Conservation (phyloP, 2,113 vertebrate genomes). For the Nibea albiflora region DNA sequence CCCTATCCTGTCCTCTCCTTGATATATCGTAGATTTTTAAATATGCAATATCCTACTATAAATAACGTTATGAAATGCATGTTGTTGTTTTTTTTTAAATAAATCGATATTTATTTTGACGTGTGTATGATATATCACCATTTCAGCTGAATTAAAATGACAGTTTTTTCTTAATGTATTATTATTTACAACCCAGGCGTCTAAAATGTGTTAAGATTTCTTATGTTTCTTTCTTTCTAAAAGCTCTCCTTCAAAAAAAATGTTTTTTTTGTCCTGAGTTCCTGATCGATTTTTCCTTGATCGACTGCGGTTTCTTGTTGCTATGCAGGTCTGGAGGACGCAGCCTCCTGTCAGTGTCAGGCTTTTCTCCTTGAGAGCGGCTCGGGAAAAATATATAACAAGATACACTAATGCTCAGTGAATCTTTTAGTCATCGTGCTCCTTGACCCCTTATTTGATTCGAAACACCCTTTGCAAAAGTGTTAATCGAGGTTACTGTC, state of each 20-base stretch:
- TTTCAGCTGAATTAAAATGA: neutral
- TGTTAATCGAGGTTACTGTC: neutral
- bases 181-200: neutral
- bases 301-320: slow-evolving; percentile 85
- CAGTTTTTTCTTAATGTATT: too few relatives aligned
- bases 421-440: neutral
- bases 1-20: neutral
- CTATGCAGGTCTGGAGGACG: slow-evolving; percentile 80
- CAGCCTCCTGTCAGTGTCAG: slow-evolving; percentile 37
- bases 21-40: neutral
- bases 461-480: neutral
- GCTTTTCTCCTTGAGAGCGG: slow-evolving; percentile 6
- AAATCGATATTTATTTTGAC: neutral
- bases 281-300: slow-evolving; percentile 73
- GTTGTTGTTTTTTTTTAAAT: neutral
- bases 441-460: rapidly evolving
- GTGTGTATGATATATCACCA: neutral
- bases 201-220: neutral
- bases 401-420: neutral
- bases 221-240: neutral
- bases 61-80: neutral
- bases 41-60: too few relatives aligned
- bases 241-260: neutral
- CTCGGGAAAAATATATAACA: neutral
- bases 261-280: neutral